Conservation (phyloP, 2,113 vertebrate genomes). For the Promerops cafer region DNA sequence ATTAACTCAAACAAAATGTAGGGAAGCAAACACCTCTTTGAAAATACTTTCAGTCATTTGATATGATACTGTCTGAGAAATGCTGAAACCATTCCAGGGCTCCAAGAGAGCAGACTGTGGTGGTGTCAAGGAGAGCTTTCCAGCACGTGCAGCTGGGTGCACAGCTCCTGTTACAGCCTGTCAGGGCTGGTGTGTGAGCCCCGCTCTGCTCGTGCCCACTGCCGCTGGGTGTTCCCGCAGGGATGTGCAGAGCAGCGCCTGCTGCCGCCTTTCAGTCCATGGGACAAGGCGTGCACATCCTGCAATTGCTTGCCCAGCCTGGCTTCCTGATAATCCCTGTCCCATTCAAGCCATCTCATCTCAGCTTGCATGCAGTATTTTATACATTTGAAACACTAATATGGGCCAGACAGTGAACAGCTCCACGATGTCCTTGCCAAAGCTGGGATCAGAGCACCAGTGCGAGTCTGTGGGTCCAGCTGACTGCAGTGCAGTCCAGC, state of each 20-base stretch:
- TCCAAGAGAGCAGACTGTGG: neutral
- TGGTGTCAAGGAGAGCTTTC: neutral
- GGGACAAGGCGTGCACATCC: neutral
- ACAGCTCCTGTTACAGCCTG: slow-evolving; percentile 31
- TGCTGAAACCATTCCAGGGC: slow-evolving; percentile 18
- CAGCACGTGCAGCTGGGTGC: slow-evolving; percentile 18
- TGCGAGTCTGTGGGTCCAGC: neutral
- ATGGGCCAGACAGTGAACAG: neutral
- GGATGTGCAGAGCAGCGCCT: neutral
- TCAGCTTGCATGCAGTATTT: neutral
- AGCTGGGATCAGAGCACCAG: neutral
- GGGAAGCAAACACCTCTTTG: slow-evolving; percentile 15
- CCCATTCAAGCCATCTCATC: neutral
- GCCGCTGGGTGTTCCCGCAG: neutral
- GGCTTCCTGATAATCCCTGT: neutral
- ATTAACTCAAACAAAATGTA: slow-evolving; percentile 5
- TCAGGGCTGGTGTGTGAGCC: neutral
- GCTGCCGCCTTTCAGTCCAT: neutral
- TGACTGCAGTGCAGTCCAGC: neutral
- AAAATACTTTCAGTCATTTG: slow-evolving; percentile 25
- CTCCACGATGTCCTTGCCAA: neutral
- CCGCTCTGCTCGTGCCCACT: neutral
- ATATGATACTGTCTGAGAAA: slow-evolving; percentile 49
- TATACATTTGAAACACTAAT: neutral
- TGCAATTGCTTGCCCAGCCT: neutral